A percentile compares a stretch with the other conserved stretches of the same genome.
Evolutionary conservation across 2,888 invertebrate genomes (phyloP).

Genomic region (Ophion obscuratus): DNA sequence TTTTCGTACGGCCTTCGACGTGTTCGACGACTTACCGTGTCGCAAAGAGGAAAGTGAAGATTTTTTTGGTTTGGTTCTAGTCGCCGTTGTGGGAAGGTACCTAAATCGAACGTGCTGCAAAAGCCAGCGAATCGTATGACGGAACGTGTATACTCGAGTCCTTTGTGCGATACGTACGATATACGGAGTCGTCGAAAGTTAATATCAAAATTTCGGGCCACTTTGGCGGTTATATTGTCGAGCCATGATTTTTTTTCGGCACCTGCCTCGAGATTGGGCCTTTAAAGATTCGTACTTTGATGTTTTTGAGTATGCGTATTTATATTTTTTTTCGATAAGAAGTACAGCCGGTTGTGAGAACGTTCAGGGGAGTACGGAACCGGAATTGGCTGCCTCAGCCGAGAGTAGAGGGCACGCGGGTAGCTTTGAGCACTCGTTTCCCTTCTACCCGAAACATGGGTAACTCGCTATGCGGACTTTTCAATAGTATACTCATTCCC

Average conservation of each 20-base stretch:
- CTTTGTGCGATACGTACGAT: neutral
- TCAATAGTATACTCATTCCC: neutral
- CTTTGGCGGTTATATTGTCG: neutral
- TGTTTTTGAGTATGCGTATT: too few relatives aligned
- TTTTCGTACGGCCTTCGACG: conserved; percentile 3
- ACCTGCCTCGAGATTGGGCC: too few relatives aligned
- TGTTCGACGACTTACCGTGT: conserved; percentile 67
- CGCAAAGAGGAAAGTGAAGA: conserved; percentile 59
- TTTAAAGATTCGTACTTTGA: too few relatives aligned
- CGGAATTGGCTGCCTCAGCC: too few relatives aligned
- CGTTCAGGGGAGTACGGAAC: too few relatives aligned
- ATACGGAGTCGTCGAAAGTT: neutral
- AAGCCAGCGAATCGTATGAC: conserved; percentile 12
- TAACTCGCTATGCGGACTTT: neutral
- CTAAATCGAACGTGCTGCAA: conserved; percentile 54
- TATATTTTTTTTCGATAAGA: too few relatives aligned
- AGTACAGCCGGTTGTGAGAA: too few relatives aligned
- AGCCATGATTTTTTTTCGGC: neutral
- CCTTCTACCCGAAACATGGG: neutral
- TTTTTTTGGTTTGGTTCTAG: conserved; percentile 28
- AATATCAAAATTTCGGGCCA: neutral
- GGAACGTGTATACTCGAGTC: neutral
- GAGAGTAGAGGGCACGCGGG: too few relatives aligned
- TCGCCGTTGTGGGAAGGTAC: conserved; percentile 47
- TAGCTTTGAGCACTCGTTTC: too few relatives aligned